A percentile compares a stretch with the other conserved stretches of the same genome.
phyloP scores from a whole-genome alignment of 2,113 vertebrate species.

The Cepphus grylle region DNA sequence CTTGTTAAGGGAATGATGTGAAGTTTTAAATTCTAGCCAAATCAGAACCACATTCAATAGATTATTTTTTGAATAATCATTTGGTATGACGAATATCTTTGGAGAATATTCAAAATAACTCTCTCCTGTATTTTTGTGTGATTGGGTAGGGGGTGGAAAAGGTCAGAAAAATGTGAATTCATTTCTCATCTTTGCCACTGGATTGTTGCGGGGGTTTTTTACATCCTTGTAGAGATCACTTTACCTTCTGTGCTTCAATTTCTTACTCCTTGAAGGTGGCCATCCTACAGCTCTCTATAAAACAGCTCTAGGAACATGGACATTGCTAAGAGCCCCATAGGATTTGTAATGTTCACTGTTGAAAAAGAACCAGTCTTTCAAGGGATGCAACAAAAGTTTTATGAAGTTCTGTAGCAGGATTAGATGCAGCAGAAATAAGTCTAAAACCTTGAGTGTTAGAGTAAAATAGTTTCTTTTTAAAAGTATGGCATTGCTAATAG shows the following conservation, averaged over 20 bases:
- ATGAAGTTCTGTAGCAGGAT: not conserved
- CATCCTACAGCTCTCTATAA: not conserved
- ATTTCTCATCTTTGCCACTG: not conserved
- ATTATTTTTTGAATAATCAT: not conserved
- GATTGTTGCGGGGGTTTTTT: not conserved
- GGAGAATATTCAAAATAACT: not conserved
- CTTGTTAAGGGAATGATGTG: not conserved
- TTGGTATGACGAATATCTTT: not conserved
- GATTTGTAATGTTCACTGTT: not conserved
- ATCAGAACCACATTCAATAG: not conserved
- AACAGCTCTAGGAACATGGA: not conserved
- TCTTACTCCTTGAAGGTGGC: not conserved
- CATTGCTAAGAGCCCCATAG: not conserved
- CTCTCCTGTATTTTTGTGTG: accelerated
- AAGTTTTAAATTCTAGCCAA: not conserved
- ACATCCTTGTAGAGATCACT: not conserved
- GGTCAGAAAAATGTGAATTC: not conserved
- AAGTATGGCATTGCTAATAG: not conserved
- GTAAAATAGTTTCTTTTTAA: not conserved
- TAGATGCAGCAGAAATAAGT: not conserved
- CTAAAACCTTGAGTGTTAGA: not conserved
- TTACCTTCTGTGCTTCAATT: not conserved
- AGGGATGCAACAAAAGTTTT: not conserved
- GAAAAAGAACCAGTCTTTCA: not conserved
- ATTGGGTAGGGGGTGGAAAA: not conserved